A percentile compares a stretch with the other conserved stretches of the same genome.
These are phyloP conservation scores for Malurus leucopterus DNA, from an alignment of 2,797 vertebrate genomes.

Conservation along the genomic window DNA sequence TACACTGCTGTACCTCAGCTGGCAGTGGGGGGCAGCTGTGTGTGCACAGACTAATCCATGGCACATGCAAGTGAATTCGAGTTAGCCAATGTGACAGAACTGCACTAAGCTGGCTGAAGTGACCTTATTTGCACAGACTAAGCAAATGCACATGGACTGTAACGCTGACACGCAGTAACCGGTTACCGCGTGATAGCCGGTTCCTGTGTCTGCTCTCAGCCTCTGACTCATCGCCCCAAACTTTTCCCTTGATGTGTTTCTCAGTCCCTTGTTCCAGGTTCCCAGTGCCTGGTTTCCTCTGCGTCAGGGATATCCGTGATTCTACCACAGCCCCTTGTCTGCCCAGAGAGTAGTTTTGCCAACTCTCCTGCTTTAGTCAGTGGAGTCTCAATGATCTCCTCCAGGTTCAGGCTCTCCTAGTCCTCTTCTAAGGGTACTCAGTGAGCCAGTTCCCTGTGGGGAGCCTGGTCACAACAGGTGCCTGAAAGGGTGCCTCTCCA, in stretches of 20 bases:
- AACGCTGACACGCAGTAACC: background rate
- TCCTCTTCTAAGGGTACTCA: background rate
- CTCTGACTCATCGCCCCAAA: conserved; percentile 38
- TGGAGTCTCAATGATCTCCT: background rate
- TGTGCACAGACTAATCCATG: conserved; percentile 25
- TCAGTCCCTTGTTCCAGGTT: conserved; percentile 30
- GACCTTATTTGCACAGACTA: conserved; percentile 36
- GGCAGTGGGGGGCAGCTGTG: background rate
- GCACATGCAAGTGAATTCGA: background rate
- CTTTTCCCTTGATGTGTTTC: conserved; percentile 12
- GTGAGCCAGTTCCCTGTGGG: background rate
- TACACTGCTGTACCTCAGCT: background rate
- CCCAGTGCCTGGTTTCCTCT: conserved; percentile 4
- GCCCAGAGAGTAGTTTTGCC: background rate
- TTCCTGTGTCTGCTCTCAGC: background rate
- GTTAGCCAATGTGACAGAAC: background rate
- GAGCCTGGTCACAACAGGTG: background rate
- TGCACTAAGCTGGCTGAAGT: background rate
- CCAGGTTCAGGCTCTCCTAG: background rate
- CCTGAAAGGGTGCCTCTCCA: background rate
- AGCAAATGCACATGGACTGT: conserved; percentile 44
- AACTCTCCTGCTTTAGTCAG: background rate
- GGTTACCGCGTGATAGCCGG: background rate
- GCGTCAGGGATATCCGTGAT: background rate
- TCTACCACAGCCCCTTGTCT: background rate